phyloP scores from a whole-genome alignment of 2,888 invertebrate species.

The Chloromyia formosa region DNA sequence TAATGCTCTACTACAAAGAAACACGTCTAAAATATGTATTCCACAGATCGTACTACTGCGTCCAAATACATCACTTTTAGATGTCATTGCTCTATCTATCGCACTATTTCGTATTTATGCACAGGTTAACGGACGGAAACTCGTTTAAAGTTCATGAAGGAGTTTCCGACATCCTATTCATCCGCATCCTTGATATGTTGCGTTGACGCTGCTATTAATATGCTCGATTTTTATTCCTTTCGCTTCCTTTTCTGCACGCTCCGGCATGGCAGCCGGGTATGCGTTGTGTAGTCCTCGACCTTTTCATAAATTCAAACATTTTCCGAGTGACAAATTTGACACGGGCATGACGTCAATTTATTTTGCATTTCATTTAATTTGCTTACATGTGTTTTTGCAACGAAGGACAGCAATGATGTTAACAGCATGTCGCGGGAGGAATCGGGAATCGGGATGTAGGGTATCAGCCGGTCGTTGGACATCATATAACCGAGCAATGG shows the following conservation, averaged over 20 bases:
- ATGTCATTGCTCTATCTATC: slow-evolving; percentile 7
- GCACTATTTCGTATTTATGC: slow-evolving; percentile 30
- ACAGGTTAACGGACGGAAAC: slow-evolving; percentile 47
- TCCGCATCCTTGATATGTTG: not conserved
- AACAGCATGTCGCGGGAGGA: not conserved
- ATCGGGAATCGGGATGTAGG: too few species aligned
- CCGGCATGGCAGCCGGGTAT: not conserved
- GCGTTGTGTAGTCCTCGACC: not conserved
- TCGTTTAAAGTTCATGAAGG: slow-evolving; percentile 45
- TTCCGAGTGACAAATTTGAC: slow-evolving; percentile 49
- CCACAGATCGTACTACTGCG: too few species aligned
- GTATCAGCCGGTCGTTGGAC: not conserved
- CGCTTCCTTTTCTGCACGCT: not conserved
- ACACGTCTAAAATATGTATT: too few species aligned
- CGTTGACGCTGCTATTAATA: not conserved
- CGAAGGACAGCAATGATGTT: slow-evolving; percentile 24
- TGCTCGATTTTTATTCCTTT: not conserved
- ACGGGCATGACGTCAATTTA: slow-evolving; percentile 49
- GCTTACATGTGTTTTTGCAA: slow-evolving; percentile 48
- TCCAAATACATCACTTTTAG: not conserved
- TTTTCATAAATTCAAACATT: slow-evolving; percentile 48
- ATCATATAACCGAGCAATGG: not conserved
- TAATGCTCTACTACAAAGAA: too few species aligned
- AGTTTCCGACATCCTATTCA: slow-evolving; percentile 24
- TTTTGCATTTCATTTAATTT: slow-evolving; percentile 48